These are phyloP conservation scores for Rhinogobio ventralis DNA, from an alignment of 2,797 vertebrate genomes.

Conservation along the genomic window DNA sequence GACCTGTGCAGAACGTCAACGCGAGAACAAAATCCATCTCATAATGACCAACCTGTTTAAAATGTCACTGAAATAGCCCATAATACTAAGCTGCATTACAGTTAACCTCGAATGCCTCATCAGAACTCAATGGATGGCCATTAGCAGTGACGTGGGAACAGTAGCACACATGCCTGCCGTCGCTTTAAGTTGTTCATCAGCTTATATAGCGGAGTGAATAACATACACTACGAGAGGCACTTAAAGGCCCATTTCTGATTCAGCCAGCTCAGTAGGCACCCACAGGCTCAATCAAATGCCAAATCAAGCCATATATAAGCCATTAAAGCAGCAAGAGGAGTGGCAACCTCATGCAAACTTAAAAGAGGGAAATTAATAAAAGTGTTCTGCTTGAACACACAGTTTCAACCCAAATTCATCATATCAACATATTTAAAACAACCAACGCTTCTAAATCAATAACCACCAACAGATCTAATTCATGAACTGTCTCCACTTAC, in stretches of 20 bases:
- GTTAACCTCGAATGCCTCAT: neutral
- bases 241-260: slow-evolving; percentile 37
- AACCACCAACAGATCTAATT: slow-evolving; percentile 44
- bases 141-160: slow-evolving; percentile 16
- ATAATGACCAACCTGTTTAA: slow-evolving; percentile 22
- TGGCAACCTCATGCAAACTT: slow-evolving; percentile 1
- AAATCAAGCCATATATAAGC: slow-evolving; percentile 15
- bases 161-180: neutral
- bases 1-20: neutral
- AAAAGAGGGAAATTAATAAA: slow-evolving; percentile 7
- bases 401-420: slow-evolving; percentile 10
- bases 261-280: slow-evolving; percentile 26
- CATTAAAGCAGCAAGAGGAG: slow-evolving; percentile 21
- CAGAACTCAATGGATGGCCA: neutral
- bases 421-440: slow-evolving; percentile 31
- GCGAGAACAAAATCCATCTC: slow-evolving; percentile 15
- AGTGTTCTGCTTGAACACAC: slow-evolving; percentile 9
- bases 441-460: slow-evolving; percentile 32
- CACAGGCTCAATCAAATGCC: slow-evolving; percentile 33
- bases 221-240: slow-evolving; percentile 30
- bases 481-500: slow-evolving; percentile 38
- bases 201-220: slow-evolving; percentile 21
- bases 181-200: slow-evolving; percentile 23
- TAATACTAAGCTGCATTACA: slow-evolving; percentile 27
- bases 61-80: neutral